Evolutionary conservation across 1,140 invertebrate genomes (phyloP).

Genomic region (Trichoplusia ni): DNA sequence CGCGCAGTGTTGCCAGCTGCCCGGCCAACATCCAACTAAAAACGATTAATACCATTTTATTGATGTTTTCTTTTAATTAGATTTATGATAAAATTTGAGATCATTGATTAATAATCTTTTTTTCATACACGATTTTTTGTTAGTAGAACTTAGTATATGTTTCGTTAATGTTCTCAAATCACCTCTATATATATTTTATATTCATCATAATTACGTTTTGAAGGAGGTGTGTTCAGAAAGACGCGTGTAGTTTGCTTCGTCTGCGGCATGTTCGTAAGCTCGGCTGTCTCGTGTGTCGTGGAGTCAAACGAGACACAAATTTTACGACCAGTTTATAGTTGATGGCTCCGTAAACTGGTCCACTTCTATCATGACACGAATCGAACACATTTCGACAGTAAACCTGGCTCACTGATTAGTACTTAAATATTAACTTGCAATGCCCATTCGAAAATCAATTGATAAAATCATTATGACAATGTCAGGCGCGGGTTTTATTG

Average conservation of each 20-base stretch:
- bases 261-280: not conserved
- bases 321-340: conserved; percentile 56
- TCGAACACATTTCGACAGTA: conserved; percentile 42
- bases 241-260: not conserved
- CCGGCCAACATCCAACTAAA: not conserved
- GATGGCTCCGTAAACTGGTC: conserved; percentile 48
- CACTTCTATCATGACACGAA: conserved; percentile 47
- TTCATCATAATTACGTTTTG: not conserved
- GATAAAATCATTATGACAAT: not conserved
- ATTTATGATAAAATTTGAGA: not conserved
- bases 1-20: conserved; percentile 19
- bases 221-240: too few species aligned
- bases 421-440: not conserved
- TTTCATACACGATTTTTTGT: too few species aligned
- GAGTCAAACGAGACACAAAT: conserved; percentile 40
- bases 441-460: not conserved
- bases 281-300: conserved; percentile 31
- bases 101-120: too few species aligned
- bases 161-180: too few species aligned
- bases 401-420: conserved; percentile 27
- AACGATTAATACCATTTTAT: not conserved
- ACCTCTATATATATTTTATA: too few species aligned
- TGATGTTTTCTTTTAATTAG: not conserved
- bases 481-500: not conserved
- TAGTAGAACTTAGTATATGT: too few species aligned